phyloP scores from a whole-genome alignment of 2,113 vertebrate genomes.

The Sapajus apella region DNA sequence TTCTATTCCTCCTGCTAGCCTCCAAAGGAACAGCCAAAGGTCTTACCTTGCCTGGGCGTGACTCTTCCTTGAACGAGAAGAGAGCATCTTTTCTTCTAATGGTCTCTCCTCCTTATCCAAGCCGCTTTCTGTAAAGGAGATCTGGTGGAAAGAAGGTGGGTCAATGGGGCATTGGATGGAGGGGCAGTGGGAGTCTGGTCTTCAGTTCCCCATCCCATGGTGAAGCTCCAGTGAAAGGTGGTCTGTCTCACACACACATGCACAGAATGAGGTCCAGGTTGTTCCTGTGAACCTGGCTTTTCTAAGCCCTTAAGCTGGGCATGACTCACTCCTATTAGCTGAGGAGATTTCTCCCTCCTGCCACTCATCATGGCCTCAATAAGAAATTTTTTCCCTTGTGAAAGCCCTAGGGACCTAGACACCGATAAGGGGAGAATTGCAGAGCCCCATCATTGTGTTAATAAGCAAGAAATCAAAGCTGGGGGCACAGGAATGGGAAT shows the following conservation, averaged over 20 bases:
- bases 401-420: rapidly evolving
- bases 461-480: neutral
- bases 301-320: neutral
- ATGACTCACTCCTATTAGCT: neutral
- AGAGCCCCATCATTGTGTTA: neutral
- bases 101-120: neutral
- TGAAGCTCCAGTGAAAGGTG: rapidly evolving
- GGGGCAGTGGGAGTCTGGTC: neutral
- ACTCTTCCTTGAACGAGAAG: neutral
- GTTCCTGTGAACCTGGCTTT: neutral
- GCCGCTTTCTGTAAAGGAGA: neutral
- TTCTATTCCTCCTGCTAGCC: neutral
- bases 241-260: rapidly evolving
- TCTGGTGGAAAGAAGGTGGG: neutral
- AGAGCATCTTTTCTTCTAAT: neutral
- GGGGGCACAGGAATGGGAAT: neutral
- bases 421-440: neutral
- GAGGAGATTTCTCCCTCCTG: neutral
- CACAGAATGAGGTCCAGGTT: rapidly evolving
- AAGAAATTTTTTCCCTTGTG: too few relatives aligned
- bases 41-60: neutral
- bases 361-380: neutral
- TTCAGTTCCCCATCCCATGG: neutral
- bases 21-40: neutral
- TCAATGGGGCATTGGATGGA: neutral